Percentiles rank a stretch among this genome's conserved stretches.
Conservation (phyloP, 2,888 invertebrate genomes). For the Leptopilina drosophilae region DNA sequence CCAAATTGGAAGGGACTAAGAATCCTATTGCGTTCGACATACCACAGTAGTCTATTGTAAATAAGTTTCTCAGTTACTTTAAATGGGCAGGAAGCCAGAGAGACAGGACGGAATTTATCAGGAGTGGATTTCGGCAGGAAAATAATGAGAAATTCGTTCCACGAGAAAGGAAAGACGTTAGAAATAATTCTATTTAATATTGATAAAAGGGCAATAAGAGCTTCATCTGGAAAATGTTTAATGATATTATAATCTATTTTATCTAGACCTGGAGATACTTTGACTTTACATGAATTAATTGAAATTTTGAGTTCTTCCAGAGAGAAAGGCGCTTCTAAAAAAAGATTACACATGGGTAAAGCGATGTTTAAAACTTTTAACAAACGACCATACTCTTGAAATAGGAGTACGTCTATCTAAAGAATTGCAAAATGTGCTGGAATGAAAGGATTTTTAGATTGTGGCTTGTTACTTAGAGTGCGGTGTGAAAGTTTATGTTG, state of each 20-base stretch:
- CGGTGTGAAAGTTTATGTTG: no score
- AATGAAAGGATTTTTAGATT: no score
- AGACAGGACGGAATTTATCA: neutral
- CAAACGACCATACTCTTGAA: no score
- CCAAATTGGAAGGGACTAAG: neutral
- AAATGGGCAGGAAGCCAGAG: neutral
- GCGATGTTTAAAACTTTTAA: no score
- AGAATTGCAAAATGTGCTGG: no score
- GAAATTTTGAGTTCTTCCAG: neutral
- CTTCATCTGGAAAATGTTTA: neutral
- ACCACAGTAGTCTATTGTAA: conserved; percentile 43
- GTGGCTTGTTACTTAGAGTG: no score
- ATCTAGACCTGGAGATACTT: neutral
- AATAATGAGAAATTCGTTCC: neutral
- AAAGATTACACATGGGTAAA: neutral
- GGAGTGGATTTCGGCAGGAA: no score
- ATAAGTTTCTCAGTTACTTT: conserved; percentile 2
- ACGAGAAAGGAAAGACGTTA: no score
- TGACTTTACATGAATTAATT: neutral
- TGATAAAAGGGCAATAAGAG: no score
- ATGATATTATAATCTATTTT: neutral
- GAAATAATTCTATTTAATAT: no score
- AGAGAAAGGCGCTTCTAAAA: neutral
- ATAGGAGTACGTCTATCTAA: no score
- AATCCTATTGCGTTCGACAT: conserved; percentile 41